Base-by-base conservation (phyloP, 2,888 invertebrate species). In the Hemaris fuciformis region DNA sequence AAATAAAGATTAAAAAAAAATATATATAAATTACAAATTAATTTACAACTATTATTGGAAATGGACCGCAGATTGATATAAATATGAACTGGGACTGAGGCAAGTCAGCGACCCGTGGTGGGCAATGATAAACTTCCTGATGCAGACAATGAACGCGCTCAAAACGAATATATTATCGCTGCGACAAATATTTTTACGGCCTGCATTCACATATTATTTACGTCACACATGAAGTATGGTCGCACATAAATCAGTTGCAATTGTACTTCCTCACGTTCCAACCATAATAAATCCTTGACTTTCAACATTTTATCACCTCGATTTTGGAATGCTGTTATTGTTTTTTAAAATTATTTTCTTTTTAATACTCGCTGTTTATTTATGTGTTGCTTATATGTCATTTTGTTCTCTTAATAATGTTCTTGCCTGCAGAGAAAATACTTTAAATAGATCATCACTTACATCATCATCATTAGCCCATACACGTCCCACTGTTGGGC, bases 61-160 rank as follows among this genome's bases (percentile, higher is more conserved):
- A 62, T 57, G 64, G 67, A 67, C 61, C 63, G 61, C 59, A 61
- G 65, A 72, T 69, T 57, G 69, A 63, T 60, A 67, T 67, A 64
- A 69, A 72, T 72, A 72, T 72, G 67, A 72, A 72, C 69, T 72
- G 67, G 69, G 69, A 67, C 59, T 43, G 62, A 34, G 34, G 56
- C 43, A 63, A 67, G 62, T 69, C 65, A 67, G 62, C 67, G 59
- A 63, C 61, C 67, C 65, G 64, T 70, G 72, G 46, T 59, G 61
- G 45, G 41, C 61, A 34, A 23, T 57, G 67, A 70, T 72, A 69
- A 69, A 69, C 62, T 64, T 62, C 53, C 25, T 42, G 27, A 57
- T 7, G 15, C 59, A 69, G 66, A 69, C 70, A 69, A 72, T 72
- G 69, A 65, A 65, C 48, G 70, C 41, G 56, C 57, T 43, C 66